Evolutionary conservation across 1,140 invertebrate genomes (phyloP), one percentile per base, ranked within the genome.

Genomic region (Amphibalanus amphitrite): DNA sequence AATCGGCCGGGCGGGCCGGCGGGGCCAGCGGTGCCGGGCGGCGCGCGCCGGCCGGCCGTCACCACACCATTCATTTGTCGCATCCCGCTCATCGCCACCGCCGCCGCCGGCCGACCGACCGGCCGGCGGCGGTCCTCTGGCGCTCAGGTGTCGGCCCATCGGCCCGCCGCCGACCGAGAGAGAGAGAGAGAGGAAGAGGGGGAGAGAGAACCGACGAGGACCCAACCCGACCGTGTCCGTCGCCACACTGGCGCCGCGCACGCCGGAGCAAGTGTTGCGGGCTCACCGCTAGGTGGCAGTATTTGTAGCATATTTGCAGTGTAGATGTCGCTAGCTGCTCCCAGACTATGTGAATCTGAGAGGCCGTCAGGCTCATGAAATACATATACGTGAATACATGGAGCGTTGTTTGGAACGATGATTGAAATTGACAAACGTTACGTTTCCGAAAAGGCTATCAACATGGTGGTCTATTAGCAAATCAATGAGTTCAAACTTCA

Each of bases 161-260:
- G 4, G 15, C 33, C 4, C 15, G 33, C 33, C 33, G 33, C 33
- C 15, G 33, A 15, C 33, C n/a, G n/a, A n/a, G n/a, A n/a, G n/a
- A n/a, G n/a, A n/a, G n/a, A n/a, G n/a, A n/a, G n/a, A n/a, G n/a
- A n/a, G n/a, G n/a, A n/a, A n/a, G n/a, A n/a, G n/a, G n/a, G n/a
- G 17, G 6, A 38, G 38, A 38, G 38, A 38, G 47, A 59, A 59
- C 47, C 4, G 33, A 38, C 4, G 33, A 38, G 33, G 33, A 38
- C 33, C 33, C 33, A 15, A 38, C 4, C 33, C 33, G 33, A 38
- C 4, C 33, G 33, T 38, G 47, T 59, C 13, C 23, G 10, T 20
- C 47, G 47, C 20, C 10, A 23, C 38, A 33, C 28, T 71, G 30
- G 69, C 26, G 38, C 68, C 33, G 72, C n/a, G 29, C 72, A 67